Base-by-base conservation (phyloP, 2,113 vertebrate genomes). In the Sialia sialis region DNA sequence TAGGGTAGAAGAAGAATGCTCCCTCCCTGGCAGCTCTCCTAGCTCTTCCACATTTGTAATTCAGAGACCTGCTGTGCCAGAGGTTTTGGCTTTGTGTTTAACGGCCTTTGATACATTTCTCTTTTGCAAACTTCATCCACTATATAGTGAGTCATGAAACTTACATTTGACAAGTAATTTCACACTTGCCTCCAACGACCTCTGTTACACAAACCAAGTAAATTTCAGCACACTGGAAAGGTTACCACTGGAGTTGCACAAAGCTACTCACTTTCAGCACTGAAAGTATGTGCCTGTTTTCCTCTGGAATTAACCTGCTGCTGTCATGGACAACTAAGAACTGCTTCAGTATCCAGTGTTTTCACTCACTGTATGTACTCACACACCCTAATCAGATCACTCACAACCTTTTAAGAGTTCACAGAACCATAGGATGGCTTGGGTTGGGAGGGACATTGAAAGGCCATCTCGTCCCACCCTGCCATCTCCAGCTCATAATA, bases 1-100 rank as follows among this genome's bases (percentile, higher is more conserved):
- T 3, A 30, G 9, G 25, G 29, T 15, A 67, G 51, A 69, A 2
- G 0, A 22, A n/a, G 11, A 44, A 26, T 10, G 29, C 22, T 39
- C 15, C 38, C 26, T 74, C 56, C 38, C 32, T n/a, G 29, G 21
- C 6, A 10, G 26, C 43, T 62, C 46, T 89, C 73, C 60, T 58
- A 32, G 22, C 13, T 39, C 64, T 34, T 10, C 36, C 14, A 17
- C 56, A 62, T 78, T 73, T 80, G 34, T 41, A 68, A 44, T 73
- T 66, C 69, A 46, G 69, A 81, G 34, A 59, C 44, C 36, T 51
- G 5, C 48, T 18, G 22, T 54, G 34, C 30, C 56, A 64, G 68
- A 89, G 48, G 51, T 32, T 32, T 48, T 72, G 34, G 43, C 52
- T 93, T 69, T 59, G 48, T 55, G 34, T 43, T 88, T 46, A 74